A percentile compares a stretch with the other conserved stretches of the same genome.
phyloP scores from a whole-genome alignment of 2,888 invertebrate genomes.

The Ramazzottius varieornatus region DNA sequence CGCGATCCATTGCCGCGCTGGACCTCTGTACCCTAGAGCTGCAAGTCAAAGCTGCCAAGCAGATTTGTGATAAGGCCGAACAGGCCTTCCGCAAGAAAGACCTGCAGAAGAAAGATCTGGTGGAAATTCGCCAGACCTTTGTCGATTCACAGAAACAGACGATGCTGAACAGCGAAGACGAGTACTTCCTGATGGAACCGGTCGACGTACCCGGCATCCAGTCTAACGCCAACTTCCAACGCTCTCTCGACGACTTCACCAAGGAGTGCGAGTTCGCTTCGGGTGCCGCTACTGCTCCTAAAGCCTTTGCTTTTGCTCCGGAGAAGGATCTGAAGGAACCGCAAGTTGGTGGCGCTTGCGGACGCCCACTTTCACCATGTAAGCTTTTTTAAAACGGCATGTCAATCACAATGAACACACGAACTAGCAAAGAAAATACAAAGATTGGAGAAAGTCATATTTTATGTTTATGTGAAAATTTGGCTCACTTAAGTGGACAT shows the following conservation, averaged over 20 bases:
- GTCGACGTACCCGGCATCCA: neutral
- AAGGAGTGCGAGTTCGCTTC: neutral
- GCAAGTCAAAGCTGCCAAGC: neutral
- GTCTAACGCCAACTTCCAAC: neutral
- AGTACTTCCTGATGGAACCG: conserved; percentile 3
- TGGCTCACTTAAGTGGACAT: too few species aligned
- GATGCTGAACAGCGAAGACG: conserved; percentile 1
- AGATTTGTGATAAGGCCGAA: neutral
- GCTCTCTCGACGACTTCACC: neutral
- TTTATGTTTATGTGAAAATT: too few species aligned
- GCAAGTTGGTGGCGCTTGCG: too few species aligned
- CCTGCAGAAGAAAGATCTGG: neutral
- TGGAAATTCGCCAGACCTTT: neutral
- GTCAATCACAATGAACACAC: too few species aligned
- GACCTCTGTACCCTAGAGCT: neutral
- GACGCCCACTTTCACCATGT: too few species aligned
- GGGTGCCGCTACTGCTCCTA: neutral
- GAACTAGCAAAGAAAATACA: too few species aligned
- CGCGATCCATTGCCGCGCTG: neutral
- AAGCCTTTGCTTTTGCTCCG: too few species aligned
- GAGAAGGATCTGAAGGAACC: too few species aligned
- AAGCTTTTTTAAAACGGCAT: too few species aligned
- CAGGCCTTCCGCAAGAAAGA: neutral
- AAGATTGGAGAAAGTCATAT: too few species aligned
- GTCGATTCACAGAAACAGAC: neutral